Conservation (phyloP, 2,797 vertebrate species). For the Lacerta bilineata region DNA sequence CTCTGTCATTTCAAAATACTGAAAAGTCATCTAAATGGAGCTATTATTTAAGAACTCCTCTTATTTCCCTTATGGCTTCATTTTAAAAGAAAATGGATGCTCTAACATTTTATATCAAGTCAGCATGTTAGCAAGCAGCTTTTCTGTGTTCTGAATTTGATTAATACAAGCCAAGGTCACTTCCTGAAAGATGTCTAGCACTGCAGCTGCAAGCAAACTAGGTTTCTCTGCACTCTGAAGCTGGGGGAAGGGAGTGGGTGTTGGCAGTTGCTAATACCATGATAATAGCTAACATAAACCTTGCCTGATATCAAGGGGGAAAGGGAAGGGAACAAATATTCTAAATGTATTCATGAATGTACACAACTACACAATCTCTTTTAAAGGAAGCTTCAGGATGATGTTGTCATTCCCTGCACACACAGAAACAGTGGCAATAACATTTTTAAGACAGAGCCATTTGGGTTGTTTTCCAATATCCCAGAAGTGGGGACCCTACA, state of each 20-base stretch:
- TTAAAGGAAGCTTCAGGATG: not conserved
- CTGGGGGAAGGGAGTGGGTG: constrained; percentile 75
- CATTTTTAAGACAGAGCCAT: not conserved
- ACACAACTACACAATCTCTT: not conserved
- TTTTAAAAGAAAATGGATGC: constrained; percentile 79
- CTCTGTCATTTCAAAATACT: constrained; percentile 40
- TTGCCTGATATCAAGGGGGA: constrained; percentile 16
- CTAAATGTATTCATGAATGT: constrained; percentile 22
- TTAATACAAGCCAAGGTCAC: constrained; percentile 85
- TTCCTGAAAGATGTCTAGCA: constrained; percentile 83
- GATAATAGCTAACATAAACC: constrained; percentile 38
- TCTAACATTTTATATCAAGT: constrained; percentile 82
- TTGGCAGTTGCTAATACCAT: constrained; percentile 65
- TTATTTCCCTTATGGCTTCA: constrained; percentile 72
- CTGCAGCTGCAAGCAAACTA: constrained; percentile 80
- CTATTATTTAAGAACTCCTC: constrained; percentile 58
- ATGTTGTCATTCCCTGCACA: not conserved
- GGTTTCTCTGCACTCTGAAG: constrained; percentile 49
- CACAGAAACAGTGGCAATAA: constrained; percentile 6
- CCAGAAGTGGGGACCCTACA: not conserved
- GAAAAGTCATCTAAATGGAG: constrained; percentile 59
- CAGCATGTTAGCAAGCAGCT: constrained; percentile 82
- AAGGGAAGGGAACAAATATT: not conserved
- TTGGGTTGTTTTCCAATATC: not conserved
- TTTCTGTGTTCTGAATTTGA: constrained; percentile 84